A percentile compares a stretch with the other conserved stretches of the same genome.
These are phyloP conservation scores for Scophthalmus maximus DNA, from an alignment of 2,113 vertebrate genomes.

Conservation along the genomic window DNA sequence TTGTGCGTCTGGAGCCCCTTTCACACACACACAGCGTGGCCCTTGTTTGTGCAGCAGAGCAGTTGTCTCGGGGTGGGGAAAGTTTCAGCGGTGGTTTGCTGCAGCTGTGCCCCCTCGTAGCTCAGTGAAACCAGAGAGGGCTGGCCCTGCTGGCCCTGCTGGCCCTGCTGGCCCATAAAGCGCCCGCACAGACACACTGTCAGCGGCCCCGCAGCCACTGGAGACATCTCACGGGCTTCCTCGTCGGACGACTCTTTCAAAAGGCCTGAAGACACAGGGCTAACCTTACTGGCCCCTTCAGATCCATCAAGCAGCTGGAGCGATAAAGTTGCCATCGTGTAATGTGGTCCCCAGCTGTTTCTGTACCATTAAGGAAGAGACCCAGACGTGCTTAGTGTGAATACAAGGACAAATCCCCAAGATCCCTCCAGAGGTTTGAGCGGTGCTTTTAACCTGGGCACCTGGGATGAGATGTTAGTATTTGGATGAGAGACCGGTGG, in stretches of 20 bases:
- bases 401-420: constrained; percentile 5
- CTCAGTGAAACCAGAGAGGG: constrained; percentile 85
- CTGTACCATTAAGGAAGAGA: constrained; percentile 30
- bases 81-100: constrained; percentile 72
- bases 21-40: constrained; percentile 82
- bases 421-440: neutral
- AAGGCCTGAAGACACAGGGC: constrained; percentile 2
- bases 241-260: constrained; percentile 5
- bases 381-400: constrained; percentile 19
- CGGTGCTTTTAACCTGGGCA: neutral
- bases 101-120: constrained; percentile 90
- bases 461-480: too few species aligned
- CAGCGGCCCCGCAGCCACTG: constrained; percentile 43
- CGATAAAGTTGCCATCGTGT: constrained; percentile 19
- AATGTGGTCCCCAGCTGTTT: constrained; percentile 17
- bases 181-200: constrained; percentile 69
- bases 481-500: too few species aligned
- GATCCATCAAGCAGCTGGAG: constrained; percentile 49
- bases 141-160: constrained; percentile 74
- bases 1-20: constrained; percentile 75
- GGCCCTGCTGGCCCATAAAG: constrained; percentile 69
- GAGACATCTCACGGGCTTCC: constrained; percentile 39
- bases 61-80: constrained; percentile 86
- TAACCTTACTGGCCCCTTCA: constrained; percentile 13
- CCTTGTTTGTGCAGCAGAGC: constrained; percentile 85